A percentile compares a stretch with the other conserved stretches of the same genome.
phyloP scores from a whole-genome alignment of 2,797 vertebrate genomes.

The Oreonectes daqikongensis region DNA sequence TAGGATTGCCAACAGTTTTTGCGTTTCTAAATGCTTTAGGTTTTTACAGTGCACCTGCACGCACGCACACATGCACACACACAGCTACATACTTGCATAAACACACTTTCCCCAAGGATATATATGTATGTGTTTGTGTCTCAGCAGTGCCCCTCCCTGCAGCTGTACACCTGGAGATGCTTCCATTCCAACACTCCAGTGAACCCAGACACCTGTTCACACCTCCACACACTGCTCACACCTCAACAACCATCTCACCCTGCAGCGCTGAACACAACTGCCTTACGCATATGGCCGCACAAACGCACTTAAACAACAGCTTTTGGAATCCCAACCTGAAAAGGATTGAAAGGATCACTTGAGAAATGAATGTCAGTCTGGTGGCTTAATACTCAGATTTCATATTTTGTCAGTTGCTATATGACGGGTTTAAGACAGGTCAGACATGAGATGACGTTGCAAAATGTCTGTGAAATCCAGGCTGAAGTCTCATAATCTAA shows the following conservation, averaged over 20 bases:
- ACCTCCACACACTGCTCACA: slow-evolving; percentile 62
- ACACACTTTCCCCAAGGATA: slow-evolving; percentile 60
- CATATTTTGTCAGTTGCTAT: neutral
- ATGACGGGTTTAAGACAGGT: neutral
- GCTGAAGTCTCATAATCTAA: too few species aligned
- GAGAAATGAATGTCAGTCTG: slow-evolving; percentile 41
- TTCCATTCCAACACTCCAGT: slow-evolving; percentile 78
- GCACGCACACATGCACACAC: too few species aligned
- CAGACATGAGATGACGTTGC: neutral
- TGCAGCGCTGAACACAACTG: slow-evolving; percentile 1
- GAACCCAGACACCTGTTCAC: slow-evolving; percentile 82
- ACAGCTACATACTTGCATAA: slow-evolving; percentile 56
- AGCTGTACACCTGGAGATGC: slow-evolving; percentile 79
- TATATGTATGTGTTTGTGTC: slow-evolving; percentile 55
- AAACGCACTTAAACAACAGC: slow-evolving; percentile 54
- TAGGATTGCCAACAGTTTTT: neutral
- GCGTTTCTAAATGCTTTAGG: neutral
- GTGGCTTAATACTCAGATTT: slow-evolving; percentile 11
- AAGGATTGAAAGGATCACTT: slow-evolving; percentile 20
- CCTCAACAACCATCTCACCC: slow-evolving; percentile 30
- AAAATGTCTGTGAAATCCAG: neutral
- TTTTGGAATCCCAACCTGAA: slow-evolving; percentile 10
- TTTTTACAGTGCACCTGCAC: slow-evolving; percentile 32
- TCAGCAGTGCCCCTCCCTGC: slow-evolving; percentile 69
- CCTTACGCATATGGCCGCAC: slow-evolving; percentile 6